Evolutionary conservation across 2,797 vertebrate species (phyloP).

Genomic region (Darevskia mixta): DNA sequence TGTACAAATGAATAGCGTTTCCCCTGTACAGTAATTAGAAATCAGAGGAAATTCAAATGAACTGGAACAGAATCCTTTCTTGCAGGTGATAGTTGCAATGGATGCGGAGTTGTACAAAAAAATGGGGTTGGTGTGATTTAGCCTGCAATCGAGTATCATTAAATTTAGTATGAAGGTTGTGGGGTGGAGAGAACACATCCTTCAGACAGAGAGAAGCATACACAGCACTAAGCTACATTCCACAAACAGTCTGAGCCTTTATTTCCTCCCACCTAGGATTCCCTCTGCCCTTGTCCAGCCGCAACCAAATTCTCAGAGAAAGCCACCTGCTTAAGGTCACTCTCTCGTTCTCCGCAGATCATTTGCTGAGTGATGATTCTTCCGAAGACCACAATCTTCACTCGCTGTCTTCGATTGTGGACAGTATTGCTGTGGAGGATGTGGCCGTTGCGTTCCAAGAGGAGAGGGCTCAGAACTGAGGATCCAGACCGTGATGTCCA

Average conservation of each 20-base stretch:
- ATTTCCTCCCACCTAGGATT: neutral
- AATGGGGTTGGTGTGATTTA: neutral
- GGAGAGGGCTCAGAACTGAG: slow-evolving; percentile 79
- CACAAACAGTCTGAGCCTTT: neutral
- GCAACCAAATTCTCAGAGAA: neutral
- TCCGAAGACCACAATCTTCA: slow-evolving; percentile 89
- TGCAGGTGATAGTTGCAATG: neutral
- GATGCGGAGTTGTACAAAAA: neutral
- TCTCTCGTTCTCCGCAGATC: slow-evolving; percentile 79
- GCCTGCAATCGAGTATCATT: neutral
- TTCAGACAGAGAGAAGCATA: neutral
- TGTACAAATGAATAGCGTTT: neutral
- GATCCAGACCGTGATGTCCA: neutral
- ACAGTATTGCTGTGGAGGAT: slow-evolving; percentile 88
- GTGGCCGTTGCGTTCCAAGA: slow-evolving; percentile 82
- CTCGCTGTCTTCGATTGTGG: slow-evolving; percentile 93
- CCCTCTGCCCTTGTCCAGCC: neutral
- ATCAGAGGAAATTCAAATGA: neutral
- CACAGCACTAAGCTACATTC: neutral
- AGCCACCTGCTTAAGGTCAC: neutral
- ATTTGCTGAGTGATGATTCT: slow-evolving; percentile 86
- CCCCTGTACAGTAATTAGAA: neutral
- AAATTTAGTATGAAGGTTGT: neutral
- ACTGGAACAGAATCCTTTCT: neutral
- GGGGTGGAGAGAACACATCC: neutral